Conservation (phyloP, 2,113 vertebrate species). For the Corapipo altera region DNA sequence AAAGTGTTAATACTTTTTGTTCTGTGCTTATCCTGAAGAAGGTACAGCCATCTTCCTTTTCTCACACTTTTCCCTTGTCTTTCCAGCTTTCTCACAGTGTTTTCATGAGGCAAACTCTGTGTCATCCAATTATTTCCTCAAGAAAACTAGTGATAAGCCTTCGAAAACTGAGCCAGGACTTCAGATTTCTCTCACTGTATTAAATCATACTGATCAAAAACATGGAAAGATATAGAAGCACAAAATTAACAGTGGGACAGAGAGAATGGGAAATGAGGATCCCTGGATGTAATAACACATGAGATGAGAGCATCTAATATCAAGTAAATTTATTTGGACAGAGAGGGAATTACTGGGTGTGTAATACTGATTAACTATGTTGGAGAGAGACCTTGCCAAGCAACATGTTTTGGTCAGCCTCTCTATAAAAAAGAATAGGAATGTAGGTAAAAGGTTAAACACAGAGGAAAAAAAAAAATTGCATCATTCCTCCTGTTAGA, state of each 20-base stretch:
- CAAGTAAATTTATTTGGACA: conserved; percentile 44
- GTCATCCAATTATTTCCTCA: conserved; percentile 61
- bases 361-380: conserved; percentile 66
- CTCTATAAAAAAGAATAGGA: conserved; percentile 30
- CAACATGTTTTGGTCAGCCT: conserved; percentile 48
- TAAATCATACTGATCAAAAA: conserved; percentile 39
- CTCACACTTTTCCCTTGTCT: not conserved
- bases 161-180: conserved; percentile 31
- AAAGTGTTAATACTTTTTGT: not conserved
- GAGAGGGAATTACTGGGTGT: conserved; percentile 60
- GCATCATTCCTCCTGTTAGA: conserved; percentile 18
- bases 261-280: conserved; percentile 2
- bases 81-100: conserved; percentile 32
- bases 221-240: not conserved
- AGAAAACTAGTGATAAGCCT: conserved; percentile 42
- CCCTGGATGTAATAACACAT: not conserved
- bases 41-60: not conserved
- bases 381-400: conserved; percentile 56
- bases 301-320: not conserved
- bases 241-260: conserved; percentile 1
- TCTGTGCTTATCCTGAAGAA: not conserved
- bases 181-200: conserved; percentile 23
- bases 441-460: conserved; percentile 65
- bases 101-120: conserved; percentile 40
- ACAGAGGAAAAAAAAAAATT: not conserved